Percentiles rank a stretch among this genome's conserved stretches.
Evolutionary conservation across 1,140 invertebrate species (phyloP).

Genomic region (Whitmania pigra): DNA sequence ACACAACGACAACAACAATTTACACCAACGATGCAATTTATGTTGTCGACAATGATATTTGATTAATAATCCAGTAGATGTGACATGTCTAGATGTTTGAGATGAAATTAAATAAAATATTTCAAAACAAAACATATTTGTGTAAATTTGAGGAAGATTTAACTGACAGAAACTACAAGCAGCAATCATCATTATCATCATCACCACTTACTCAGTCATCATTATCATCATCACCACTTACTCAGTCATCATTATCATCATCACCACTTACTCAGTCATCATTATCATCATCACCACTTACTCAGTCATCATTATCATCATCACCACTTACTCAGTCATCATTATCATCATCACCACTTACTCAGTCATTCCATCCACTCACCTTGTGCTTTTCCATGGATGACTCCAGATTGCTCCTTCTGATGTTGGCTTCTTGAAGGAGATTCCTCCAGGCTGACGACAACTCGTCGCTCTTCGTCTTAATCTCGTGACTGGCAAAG

Average conservation of each 20-base stretch:
- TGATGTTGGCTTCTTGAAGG: constrained; percentile 60
- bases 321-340: too few species aligned
- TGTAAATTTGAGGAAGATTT: too few species aligned
- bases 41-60: too few species aligned
- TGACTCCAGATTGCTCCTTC: constrained; percentile 78
- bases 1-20: not conserved
- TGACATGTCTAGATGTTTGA: not conserved
- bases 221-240: not conserved
- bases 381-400: constrained; percentile 66
- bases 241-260: too few species aligned
- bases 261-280: too few species aligned
- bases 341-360: too few species aligned
- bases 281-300: too few species aligned
- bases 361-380: not conserved
- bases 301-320: too few species aligned
- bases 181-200: not conserved
- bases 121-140: too few species aligned
- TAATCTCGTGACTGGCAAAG: constrained; percentile 81
- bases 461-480: constrained; percentile 71
- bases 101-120: not conserved
- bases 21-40: too few species aligned
- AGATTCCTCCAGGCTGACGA: constrained; percentile 71
- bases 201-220: too few species aligned
- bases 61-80: not conserved
- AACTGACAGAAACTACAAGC: not conserved